These are phyloP conservation scores for Vidua chalybeata DNA, from an alignment of 2,113 vertebrate genomes.

Conservation along the genomic window DNA sequence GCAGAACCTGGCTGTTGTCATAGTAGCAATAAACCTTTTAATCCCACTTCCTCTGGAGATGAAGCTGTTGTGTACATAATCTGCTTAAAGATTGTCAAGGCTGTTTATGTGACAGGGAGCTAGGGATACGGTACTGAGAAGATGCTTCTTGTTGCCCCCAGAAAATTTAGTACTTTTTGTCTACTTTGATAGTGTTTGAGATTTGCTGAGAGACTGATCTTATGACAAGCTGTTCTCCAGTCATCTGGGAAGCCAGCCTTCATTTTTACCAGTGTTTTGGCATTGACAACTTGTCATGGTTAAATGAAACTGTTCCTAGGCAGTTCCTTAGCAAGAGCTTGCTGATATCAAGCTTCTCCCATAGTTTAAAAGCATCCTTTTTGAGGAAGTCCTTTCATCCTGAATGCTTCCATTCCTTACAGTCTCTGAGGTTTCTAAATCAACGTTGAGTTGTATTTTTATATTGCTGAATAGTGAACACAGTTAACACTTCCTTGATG, in stretches of 20 bases:
- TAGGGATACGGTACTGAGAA: neutral
- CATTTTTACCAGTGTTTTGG: neutral
- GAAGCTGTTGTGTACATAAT: conserved; percentile 47
- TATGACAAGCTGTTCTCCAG: neutral
- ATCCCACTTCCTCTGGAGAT: conserved; percentile 61
- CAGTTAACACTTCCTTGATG: neutral
- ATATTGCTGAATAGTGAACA: neutral
- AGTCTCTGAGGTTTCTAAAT: neutral
- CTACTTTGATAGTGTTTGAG: neutral
- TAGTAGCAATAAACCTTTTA: conserved; percentile 68
- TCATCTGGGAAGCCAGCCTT: neutral
- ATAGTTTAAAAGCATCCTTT: neutral
- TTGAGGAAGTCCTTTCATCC: neutral
- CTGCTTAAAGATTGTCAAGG: conserved; percentile 48
- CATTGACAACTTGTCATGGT: neutral
- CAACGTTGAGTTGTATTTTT: neutral
- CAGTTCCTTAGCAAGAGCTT: neutral
- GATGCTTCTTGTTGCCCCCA: neutral
- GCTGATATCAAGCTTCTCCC: neutral
- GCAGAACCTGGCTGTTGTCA: conserved; percentile 66
- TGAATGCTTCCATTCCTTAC: neutral
- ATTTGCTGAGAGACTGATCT: neutral
- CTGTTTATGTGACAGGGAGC: neutral
- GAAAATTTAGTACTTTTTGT: neutral
- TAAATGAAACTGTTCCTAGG: neutral